Percentiles rank a stretch among this genome's conserved stretches.
phyloP scores from a whole-genome alignment of 2,888 invertebrate genomes.

The Drosophila emarginata region DNA sequence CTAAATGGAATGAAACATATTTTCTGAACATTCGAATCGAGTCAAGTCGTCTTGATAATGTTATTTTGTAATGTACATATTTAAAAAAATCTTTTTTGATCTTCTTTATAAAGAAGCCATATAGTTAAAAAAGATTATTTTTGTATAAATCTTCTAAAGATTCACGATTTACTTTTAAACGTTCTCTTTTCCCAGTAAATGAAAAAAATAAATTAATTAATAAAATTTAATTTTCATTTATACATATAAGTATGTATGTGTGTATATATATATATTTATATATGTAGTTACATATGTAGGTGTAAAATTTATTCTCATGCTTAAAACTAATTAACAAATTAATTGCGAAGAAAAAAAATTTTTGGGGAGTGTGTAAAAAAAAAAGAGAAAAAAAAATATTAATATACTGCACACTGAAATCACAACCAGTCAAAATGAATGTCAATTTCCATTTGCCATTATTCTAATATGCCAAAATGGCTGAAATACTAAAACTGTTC shows the following conservation, averaged over 20 bases:
- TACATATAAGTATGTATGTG: not conserved
- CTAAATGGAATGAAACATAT: too few species aligned
- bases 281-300: not conserved
- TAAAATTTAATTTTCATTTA: not conserved
- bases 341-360: slow-evolving; percentile 19
- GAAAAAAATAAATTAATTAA: not conserved
- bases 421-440: slow-evolving; percentile 49
- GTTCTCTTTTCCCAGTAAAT: too few species aligned
- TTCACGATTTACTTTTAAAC: too few species aligned
- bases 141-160: too few species aligned
- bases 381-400: not conserved
- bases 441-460: not conserved
- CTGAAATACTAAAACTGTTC: slow-evolving; percentile 82
- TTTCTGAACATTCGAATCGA: too few species aligned
- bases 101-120: too few species aligned
- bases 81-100: too few species aligned
- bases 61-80: too few species aligned
- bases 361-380: not conserved
- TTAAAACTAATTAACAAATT: slow-evolving; percentile 60
- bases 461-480: slow-evolving; percentile 79
- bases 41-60: too few species aligned
- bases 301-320: slow-evolving; percentile 13
- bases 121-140: too few species aligned
- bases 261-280: not conserved
- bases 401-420: slow-evolving; percentile 66